A percentile compares a stretch with the other conserved stretches of the same genome.
Evolutionary conservation across 2,113 vertebrate genomes (phyloP).

Genomic region (Crotalus horridus): DNA sequence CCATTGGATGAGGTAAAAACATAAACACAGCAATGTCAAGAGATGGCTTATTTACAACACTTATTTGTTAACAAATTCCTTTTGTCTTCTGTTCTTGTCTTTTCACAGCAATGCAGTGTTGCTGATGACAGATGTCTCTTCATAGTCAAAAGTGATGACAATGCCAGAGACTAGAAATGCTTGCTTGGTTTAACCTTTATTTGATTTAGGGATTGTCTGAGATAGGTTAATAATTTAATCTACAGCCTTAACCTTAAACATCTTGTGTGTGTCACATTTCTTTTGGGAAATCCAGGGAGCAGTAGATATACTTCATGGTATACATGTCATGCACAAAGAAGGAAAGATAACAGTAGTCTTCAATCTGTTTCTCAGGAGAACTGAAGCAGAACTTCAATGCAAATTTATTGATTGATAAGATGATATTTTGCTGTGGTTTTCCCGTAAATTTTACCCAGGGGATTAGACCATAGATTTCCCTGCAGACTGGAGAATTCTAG

Average conservation of each 20-base stretch:
- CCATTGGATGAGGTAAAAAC: not conserved
- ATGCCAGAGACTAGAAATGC: not conserved
- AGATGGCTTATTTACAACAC: not conserved
- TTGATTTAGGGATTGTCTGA: not conserved
- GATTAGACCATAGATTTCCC: not conserved
- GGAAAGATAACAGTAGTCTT: not conserved
- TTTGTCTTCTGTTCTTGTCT: not conserved
- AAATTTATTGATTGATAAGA: not conserved
- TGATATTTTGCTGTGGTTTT: not conserved
- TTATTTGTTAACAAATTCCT: not conserved
- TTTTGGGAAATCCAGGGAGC: not conserved
- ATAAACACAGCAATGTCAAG: not conserved
- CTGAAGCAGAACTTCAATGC: not conserved
- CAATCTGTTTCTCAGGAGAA: not conserved
- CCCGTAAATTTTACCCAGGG: not conserved
- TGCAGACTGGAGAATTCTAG: not conserved
- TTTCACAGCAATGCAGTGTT: not conserved
- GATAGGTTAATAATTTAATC: not conserved
- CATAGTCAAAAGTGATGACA: not conserved
- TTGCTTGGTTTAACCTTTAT: constrained; percentile 1
- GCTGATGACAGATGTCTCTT: not conserved
- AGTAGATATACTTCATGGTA: not conserved
- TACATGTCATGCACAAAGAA: not conserved
- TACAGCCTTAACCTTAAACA: not conserved
- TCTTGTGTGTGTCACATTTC: not conserved